Base-by-base conservation (phyloP, 2,113 vertebrate genomes). In the Zosterops pallidus region DNA sequence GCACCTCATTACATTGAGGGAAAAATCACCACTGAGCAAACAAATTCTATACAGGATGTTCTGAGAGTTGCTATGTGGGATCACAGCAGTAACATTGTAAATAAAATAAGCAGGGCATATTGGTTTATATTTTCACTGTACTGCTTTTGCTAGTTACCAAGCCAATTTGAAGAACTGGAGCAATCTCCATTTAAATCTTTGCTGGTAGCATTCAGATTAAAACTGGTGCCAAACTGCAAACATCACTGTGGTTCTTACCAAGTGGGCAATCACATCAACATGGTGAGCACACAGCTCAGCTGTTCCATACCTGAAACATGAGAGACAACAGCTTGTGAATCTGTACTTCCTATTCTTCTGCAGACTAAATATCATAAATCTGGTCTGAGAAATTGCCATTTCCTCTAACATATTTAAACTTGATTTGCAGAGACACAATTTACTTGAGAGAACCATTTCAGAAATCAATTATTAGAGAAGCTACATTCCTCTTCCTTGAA, bases 231-330 rank as follows among this genome's bases (percentile, higher is more conserved):
- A 5, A 74, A 72, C 1, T 77, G 14, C 20, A 63, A 50, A 63
- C 12, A 24, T 65, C 29, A 9, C 9, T 7, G 49, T 29, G 31
- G 26, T 80, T 98, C 99, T 98, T 97, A 99, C 99, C 98, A 99
- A 93, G 55, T 98, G 96, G 96, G 98, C 98, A 29, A 99, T 94
- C 21, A 99, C 91, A 55, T 94, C 62, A 35, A 98, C 96, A 5
- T 99, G 99, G 92, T 99, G 99, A 46, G 99, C 98, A 77, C 99
- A 99, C 63, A 99, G 98, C 74, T 99, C 99, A 65, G 99, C 98
- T 70, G 98, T 98, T 77, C 98, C 99, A 37, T 99, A 99, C 47
- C 99, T 99, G 96, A 9, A 65, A 94, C 20, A 13, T 31, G 25
- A 92, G 70, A 96, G 33, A 84, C 24, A 67, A 35, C 63, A 71